Percentiles rank a stretch among this genome's conserved stretches.
These are phyloP conservation scores for Ruditapes philippinarum DNA, from an alignment of 1,140 invertebrate species.

Conservation along the genomic window DNA sequence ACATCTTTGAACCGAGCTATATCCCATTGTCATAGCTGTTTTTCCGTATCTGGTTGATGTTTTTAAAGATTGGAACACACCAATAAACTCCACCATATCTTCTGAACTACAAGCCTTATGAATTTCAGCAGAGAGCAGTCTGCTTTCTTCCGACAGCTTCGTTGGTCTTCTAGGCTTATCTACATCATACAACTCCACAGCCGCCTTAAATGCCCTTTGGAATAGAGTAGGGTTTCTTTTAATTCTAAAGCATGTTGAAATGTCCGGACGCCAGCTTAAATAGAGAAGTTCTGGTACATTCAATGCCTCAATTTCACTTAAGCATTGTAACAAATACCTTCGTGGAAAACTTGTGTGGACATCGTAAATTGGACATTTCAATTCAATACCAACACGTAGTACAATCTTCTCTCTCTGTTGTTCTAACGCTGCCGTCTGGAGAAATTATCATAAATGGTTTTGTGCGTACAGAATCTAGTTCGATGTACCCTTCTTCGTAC, in stretches of 20 bases:
- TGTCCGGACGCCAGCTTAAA: neutral
- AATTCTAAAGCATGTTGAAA: neutral
- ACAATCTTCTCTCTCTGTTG: too few relatives aligned
- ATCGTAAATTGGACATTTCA: constrained; percentile 37
- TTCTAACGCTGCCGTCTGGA: constrained; percentile 1
- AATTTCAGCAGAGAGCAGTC: neutral
- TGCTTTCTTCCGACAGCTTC: neutral
- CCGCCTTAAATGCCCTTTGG: neutral
- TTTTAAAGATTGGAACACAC: neutral
- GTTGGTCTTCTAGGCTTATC: neutral
- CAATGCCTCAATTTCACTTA: neutral
- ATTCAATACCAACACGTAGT: neutral
- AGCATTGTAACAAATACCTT: constrained; percentile 8
- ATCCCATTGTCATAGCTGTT: neutral
- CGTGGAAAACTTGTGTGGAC: neutral
- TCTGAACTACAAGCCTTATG: neutral
- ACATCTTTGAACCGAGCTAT: too few relatives aligned
- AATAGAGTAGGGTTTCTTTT: neutral
- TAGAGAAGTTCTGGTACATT: neutral
- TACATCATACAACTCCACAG: neutral
- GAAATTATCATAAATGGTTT: neutral
- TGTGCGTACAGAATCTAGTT: neutral
- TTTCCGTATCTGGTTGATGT: neutral
- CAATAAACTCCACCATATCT: neutral
- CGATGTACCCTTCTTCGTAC: neutral